Evolutionary conservation across 2,888 invertebrate genomes (phyloP), one percentile per base, ranked within the genome.

Genomic region (Dryomyza anilis): DNA sequence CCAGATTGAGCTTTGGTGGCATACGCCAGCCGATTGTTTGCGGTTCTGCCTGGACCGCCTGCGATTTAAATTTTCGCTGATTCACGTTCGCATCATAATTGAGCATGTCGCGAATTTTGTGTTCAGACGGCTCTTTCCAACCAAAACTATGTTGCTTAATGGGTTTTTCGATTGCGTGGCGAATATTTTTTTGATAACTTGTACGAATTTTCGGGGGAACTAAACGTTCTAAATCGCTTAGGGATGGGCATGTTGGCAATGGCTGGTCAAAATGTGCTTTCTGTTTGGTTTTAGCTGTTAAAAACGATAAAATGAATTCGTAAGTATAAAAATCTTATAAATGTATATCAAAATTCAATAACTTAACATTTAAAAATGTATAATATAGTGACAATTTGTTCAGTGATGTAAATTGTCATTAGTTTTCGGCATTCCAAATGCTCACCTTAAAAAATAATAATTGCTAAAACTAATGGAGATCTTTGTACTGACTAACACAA

Each of bases 31-130:
- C 79, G 8, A 80, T 68, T 3, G 65, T 14, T 66, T 79, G 77
- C 2, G 81, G 81, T 29, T 77, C 76, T 4, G 79, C 75, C 33
- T 72, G 43, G 0, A 72, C 66, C 4, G 74, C 70, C 19, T 70
- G 72, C 0, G 74, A 74, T 45, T 71, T 72, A 30, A 76, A 78
- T 19, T 72, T 63, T 0, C 60, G 58, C 3, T 53, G 29, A 16
- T 66, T 71, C 43, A 69, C 69, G 3, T 63, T 71, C 5, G 62
- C 56, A 48, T 80, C 78, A 30, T 73, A 75, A 52, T 77, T 81
- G 0, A 81, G 72, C 81, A 81, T 81, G 30, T 80, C 75, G 2
- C 67, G 74, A 2, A 81, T 78, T 62, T 79, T 80, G 0, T 75
- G 72, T 8, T 62, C 50, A n/a, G n/a, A n/a, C 0, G 74, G 72